Conservation (phyloP, 1,140 invertebrate genomes). For the Acromyrmex heyeri region DNA sequence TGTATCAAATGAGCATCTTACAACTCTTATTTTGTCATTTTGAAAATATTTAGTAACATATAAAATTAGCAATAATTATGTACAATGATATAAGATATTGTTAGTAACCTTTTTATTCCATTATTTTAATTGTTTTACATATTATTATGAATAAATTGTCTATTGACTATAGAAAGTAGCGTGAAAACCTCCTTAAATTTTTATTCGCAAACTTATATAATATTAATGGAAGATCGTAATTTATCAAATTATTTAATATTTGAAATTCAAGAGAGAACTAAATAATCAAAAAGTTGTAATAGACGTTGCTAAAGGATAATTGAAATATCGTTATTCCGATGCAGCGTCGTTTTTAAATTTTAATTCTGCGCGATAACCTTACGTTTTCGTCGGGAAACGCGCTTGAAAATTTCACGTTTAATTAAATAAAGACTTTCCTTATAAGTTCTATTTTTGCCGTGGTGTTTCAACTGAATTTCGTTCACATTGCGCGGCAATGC, state of each 20-base stretch:
- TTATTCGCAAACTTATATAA: not conserved
- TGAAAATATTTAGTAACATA: too few species aligned
- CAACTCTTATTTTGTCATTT: too few species aligned
- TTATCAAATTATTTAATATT: slow-evolving; percentile 9
- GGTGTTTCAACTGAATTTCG: not conserved
- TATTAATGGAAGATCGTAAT: not conserved
- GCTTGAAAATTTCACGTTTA: slow-evolving; percentile 1
- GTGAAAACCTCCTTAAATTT: not conserved
- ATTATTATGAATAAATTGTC: too few species aligned
- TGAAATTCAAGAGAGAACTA: not conserved
- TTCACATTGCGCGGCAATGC: not conserved
- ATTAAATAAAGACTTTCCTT: slow-evolving; percentile 19
- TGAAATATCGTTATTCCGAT: not conserved
- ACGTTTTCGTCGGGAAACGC: not conserved
- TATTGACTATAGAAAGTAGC: too few species aligned
- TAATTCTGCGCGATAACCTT: not conserved
- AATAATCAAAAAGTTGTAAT: not conserved
- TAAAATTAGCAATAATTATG: too few species aligned
- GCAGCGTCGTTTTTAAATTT: not conserved
- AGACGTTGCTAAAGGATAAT: not conserved
- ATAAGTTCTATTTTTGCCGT: not conserved
- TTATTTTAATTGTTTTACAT: too few species aligned
- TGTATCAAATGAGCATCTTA: too few species aligned
- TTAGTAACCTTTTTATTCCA: too few species aligned
- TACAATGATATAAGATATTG: too few species aligned